These are phyloP conservation scores for Hypotaenidia okinawae DNA, from an alignment of 2,797 vertebrate genomes.

Conservation along the genomic window DNA sequence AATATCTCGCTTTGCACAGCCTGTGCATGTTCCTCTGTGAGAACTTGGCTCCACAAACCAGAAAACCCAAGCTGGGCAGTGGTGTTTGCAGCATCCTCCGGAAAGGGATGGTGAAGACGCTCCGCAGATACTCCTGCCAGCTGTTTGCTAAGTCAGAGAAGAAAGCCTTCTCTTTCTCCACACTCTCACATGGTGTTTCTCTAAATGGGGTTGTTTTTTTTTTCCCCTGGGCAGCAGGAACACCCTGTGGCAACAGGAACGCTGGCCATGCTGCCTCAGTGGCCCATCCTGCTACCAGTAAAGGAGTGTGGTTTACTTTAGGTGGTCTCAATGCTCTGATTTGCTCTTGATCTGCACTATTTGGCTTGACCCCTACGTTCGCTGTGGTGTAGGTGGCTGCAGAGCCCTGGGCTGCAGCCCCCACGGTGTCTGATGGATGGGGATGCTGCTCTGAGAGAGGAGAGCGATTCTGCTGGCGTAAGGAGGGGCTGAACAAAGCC, in stretches of 20 bases:
- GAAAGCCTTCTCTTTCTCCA: background rate
- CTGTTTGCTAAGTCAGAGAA: background rate
- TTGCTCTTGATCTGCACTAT: background rate
- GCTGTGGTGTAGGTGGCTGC: background rate
- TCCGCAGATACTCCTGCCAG: background rate
- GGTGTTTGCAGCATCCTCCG: background rate
- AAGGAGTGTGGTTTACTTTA: accelerated
- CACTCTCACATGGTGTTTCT: background rate
- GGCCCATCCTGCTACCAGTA: accelerated
- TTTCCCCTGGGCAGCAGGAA: background rate
- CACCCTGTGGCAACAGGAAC: background rate
- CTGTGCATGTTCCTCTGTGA: accelerated
- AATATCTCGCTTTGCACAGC: background rate
- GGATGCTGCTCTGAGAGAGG: background rate
- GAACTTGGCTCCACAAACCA: background rate
- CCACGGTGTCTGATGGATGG: background rate
- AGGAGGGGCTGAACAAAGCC: background rate
- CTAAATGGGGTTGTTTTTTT: background rate
- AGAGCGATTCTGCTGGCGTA: background rate
- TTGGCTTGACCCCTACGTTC: background rate
- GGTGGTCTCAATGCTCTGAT: background rate
- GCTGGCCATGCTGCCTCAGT: background rate
- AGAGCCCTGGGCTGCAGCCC: background rate
- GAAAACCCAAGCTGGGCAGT: background rate
- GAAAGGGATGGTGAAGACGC: background rate